phyloP scores from a whole-genome alignment of 2,113 vertebrate species.

The Crocuta crocuta region DNA sequence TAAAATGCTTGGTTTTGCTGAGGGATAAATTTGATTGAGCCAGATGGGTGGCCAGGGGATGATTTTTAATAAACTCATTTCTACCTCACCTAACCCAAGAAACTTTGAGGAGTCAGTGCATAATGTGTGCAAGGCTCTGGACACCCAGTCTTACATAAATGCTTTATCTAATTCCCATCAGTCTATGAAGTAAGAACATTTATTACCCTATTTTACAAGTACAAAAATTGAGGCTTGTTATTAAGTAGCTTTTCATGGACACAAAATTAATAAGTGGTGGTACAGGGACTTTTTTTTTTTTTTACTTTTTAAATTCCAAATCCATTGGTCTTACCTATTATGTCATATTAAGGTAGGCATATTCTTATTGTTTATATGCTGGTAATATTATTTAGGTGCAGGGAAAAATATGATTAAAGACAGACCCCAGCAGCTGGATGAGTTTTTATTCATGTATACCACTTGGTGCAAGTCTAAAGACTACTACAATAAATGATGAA shows the following conservation, averaged over 20 bases:
- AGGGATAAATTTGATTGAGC: neutral
- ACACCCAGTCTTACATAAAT: neutral
- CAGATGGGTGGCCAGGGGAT: neutral
- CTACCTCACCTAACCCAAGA: neutral
- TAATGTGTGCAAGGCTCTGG: neutral
- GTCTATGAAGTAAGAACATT: neutral
- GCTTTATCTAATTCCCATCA: neutral
- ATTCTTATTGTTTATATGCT: neutral
- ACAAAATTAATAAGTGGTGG: neutral
- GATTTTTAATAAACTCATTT: constrained; percentile 22
- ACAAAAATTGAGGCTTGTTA: neutral
- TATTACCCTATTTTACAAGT: neutral
- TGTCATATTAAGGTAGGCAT: neutral
- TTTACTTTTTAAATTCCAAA: neutral
- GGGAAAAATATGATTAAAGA: neutral
- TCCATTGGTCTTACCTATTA: neutral
- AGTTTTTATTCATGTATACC: neutral
- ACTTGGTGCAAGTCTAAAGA: neutral
- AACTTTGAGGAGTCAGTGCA: neutral
- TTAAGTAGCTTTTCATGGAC: neutral
- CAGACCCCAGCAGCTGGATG: neutral
- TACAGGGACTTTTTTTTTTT: neutral
- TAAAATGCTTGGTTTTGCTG: neutral
- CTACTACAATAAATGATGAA: neutral
- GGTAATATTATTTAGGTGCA: neutral